phyloP scores from a whole-genome alignment of 2,797 vertebrate species.

The Trichosurus vulpecula region DNA sequence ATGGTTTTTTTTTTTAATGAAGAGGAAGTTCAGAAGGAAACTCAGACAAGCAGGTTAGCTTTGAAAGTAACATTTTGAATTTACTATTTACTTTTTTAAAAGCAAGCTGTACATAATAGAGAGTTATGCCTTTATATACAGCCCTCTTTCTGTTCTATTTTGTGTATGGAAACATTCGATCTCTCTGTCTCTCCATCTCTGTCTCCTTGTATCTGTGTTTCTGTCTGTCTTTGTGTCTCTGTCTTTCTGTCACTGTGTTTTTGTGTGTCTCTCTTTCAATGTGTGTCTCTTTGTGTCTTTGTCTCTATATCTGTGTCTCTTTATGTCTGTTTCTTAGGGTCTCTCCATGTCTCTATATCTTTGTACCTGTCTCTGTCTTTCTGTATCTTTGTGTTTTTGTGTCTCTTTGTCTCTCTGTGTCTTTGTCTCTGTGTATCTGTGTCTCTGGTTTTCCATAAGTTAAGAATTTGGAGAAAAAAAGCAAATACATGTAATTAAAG shows the following conservation, averaged over 20 bases:
- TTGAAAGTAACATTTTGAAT: background rate
- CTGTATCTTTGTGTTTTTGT: background rate
- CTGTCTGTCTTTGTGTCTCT: background rate
- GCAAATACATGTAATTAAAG: background rate
- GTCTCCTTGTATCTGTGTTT: background rate
- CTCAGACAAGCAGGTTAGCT: background rate
- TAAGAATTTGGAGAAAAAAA: background rate
- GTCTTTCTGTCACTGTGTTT: background rate
- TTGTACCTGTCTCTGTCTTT: background rate
- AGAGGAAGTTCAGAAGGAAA: background rate
- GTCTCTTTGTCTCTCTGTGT: background rate
- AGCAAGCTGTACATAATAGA: background rate
- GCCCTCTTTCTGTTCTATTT: background rate
- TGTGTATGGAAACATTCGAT: background rate
- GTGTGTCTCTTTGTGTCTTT: background rate
- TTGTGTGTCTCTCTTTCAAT: background rate
- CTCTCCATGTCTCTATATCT: background rate
- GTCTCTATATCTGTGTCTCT: no score
- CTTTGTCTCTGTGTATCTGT: background rate
- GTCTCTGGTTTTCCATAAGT: background rate
- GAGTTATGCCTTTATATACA: background rate
- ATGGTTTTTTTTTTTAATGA: background rate
- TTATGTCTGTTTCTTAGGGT: background rate
- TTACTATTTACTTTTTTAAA: background rate
- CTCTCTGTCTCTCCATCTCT: background rate